A percentile compares a stretch with the other conserved stretches of the same genome.
These are phyloP conservation scores for Serinus canaria DNA, from an alignment of 2,113 vertebrate genomes.

Conservation along the genomic window DNA sequence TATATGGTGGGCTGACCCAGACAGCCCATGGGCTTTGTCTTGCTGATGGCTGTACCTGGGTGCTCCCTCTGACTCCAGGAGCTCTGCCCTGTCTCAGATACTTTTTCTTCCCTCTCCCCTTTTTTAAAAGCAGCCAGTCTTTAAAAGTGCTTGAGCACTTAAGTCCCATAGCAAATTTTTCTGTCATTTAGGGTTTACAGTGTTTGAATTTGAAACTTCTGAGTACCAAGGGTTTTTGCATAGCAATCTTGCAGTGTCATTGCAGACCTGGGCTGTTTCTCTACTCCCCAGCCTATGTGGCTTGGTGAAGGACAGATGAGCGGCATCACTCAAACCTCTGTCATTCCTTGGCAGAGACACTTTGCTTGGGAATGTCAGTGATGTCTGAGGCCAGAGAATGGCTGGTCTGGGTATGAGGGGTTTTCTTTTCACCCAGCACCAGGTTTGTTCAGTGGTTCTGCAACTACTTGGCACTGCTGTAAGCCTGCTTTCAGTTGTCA, in stretches of 20 bases:
- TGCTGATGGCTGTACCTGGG: rapidly evolving
- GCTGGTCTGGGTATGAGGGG: neutral
- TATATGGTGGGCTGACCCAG: neutral
- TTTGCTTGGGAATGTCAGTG: neutral
- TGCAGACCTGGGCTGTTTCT: neutral
- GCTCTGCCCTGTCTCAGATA: neutral
- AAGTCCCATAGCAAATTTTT: neutral
- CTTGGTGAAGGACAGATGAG: neutral
- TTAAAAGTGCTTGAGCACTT: neutral
- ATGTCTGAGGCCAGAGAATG: neutral
- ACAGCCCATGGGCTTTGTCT: neutral
- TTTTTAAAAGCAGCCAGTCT: neutral
- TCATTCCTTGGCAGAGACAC: neutral
- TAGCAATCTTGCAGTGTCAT: neutral
- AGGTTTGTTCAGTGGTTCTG: neutral
- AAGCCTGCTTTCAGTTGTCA: neutral
- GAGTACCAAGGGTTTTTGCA: neutral
- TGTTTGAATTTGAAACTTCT: neutral
- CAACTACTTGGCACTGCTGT: neutral
- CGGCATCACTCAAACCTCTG: neutral
- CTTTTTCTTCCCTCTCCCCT: neutral
- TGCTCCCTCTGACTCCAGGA: neutral
- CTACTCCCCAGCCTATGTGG: neutral
- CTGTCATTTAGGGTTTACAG: neutral
- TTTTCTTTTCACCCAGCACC: neutral